These are phyloP conservation scores for Folsomia candida DNA, from an alignment of 2,888 invertebrate species.

Conservation along the genomic window DNA sequence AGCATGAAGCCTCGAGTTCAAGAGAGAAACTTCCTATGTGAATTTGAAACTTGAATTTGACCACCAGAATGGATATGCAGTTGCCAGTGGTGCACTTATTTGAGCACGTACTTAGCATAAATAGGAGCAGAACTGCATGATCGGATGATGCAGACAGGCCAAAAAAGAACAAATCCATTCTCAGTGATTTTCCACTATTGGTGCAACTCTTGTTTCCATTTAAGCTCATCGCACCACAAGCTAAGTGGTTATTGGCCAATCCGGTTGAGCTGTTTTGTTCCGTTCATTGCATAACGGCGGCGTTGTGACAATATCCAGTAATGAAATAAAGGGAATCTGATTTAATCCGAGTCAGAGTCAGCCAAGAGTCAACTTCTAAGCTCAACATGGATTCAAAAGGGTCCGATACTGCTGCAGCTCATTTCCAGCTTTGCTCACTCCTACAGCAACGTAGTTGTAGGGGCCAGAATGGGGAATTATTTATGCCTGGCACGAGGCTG, in stretches of 20 bases:
- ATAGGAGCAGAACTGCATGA: too few relatives aligned
- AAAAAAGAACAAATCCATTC: too few relatives aligned
- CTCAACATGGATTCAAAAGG: background rate
- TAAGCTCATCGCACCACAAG: background rate
- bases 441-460: background rate
- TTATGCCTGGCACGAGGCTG: constrained; percentile 11
- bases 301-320: background rate
- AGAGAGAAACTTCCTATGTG: too few relatives aligned
- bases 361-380: background rate
- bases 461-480: background rate
- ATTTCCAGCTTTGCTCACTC: background rate
- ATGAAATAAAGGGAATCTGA: background rate
- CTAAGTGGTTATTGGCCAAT: background rate
- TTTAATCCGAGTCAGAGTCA: background rate
- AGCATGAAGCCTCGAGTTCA: too few relatives aligned
- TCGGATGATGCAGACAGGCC: too few relatives aligned
- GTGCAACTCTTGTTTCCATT: background rate
- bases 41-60: too few relatives aligned
- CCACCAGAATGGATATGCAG: too few relatives aligned
- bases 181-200: too few relatives aligned
- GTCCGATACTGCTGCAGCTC: background rate
- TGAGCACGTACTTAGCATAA: too few relatives aligned
- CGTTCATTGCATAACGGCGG: background rate
- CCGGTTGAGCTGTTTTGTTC: background rate
- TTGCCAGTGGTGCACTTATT: too few relatives aligned